Evolutionary conservation across 2,888 invertebrate genomes (phyloP), one percentile per base, ranked within the genome.

Genomic region (Thymelicus sylvestris): DNA sequence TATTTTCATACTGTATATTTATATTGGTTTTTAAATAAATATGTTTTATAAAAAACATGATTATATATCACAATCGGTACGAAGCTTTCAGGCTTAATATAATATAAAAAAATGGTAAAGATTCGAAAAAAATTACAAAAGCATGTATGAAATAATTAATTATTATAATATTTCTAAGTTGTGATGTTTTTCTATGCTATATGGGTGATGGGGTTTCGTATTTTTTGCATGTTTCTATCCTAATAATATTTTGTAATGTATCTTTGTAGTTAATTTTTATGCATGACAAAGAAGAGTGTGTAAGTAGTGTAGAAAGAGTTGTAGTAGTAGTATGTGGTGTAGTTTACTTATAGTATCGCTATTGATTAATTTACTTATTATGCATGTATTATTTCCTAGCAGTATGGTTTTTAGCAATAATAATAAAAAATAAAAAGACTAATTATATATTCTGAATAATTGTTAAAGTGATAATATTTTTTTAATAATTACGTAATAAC

Each of bases 1-100:
- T 65, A 59, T 71, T 78, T 72, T 63, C 74, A 78, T 78, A 79
- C 78, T 84, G 82, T 89, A 83, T 81, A 79, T 77, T 72, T 76
- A 74, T 74, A 74, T 75, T 73, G 72, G 63, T 74, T 67, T 65
- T 62, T 31, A 13, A 91, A 91, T 91, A 91, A 90, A 92, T 82
- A 76, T 82, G 83, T 86, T 83, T 81, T 77, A 64, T 64, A 73
- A 55, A 55, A 74, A 63, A 55, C 19, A 24, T 68, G 12, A 62
- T 66, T 64, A 74, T 63, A 75, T 76, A 84, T 92, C 93, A 93
- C 93, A 93, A 93, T 93, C 93, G 86, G 74, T 88, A 87, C 83
- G 89, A 90, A 91, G 93, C 92, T 93, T 93, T 93, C 93, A 92
- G 85, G 87, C 88, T 80, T 78, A 48, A 41, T 48, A n/a, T 65